Evolutionary conservation across 2,888 invertebrate genomes (phyloP).

Genomic region (Digitonthophagus gazella): DNA sequence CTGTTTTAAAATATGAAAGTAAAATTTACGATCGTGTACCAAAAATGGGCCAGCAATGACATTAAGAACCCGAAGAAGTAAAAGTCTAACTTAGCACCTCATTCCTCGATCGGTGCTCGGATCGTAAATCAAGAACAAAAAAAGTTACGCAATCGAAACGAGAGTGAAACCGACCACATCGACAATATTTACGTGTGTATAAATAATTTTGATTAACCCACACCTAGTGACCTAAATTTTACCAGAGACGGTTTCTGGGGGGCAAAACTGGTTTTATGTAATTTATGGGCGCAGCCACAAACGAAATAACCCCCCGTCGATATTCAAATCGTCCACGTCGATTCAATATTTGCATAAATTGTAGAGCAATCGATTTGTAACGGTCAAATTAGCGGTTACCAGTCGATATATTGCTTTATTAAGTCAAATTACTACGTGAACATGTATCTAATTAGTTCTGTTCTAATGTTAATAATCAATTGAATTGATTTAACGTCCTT

Average conservation of each 20-base stretch:
- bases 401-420: too few species aligned
- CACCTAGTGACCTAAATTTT: conserved; percentile 9
- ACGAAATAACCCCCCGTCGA: too few species aligned
- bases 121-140: neutral
- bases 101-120: neutral
- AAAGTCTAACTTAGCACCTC: neutral
- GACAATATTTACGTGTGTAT: neutral
- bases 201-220: conserved; percentile 14
- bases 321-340: too few species aligned
- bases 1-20: neutral
- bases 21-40: neutral
- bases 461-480: too few species aligned
- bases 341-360: too few species aligned
- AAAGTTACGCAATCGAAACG: neutral
- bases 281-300: neutral
- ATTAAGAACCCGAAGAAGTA: neutral
- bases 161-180: neutral
- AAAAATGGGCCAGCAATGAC: neutral
- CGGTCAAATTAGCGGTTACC: too few species aligned
- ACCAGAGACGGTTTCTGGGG: neutral
- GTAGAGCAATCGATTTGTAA: too few species aligned
- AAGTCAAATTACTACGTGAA: too few species aligned
- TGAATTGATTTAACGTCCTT: too few species aligned
- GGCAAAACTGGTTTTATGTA: neutral
- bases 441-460: too few species aligned